Conservation (phyloP, 2,888 invertebrate species). For the Melieria omissa region DNA sequence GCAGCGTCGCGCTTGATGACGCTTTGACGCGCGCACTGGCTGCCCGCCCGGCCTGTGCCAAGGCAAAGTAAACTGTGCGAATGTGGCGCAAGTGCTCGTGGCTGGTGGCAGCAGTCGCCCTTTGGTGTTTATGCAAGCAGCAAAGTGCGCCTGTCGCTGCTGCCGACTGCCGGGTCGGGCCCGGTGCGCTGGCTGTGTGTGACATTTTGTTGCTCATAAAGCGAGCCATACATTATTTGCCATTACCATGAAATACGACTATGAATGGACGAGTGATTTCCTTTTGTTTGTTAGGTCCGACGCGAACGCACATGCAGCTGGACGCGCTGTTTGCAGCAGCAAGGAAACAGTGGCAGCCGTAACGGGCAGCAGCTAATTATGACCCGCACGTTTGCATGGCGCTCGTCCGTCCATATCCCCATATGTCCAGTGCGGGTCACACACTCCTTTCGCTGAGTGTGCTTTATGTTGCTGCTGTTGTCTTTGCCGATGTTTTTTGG, state of each 20-base stretch:
- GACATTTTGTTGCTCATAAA: slow-evolving; percentile 33
- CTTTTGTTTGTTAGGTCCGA: slow-evolving; percentile 19
- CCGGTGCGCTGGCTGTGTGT: not conserved
- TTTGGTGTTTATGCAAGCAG: no score
- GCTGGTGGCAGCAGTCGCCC: no score
- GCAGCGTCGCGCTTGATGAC: no score
- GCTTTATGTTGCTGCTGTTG: slow-evolving; percentile 14
- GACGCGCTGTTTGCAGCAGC: not conserved
- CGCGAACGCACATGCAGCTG: slow-evolving; percentile 8
- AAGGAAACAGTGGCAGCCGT: slow-evolving; percentile 25
- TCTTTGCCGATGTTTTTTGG: not conserved
- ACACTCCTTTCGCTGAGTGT: slow-evolving; percentile 7
- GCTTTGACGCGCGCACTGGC: no score
- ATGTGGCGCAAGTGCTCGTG: no score
- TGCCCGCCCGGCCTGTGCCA: no score
- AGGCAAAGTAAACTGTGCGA: no score
- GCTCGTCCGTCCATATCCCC: not conserved
- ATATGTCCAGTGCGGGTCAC: not conserved
- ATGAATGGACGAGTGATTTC: slow-evolving; percentile 1
- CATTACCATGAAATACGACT: slow-evolving; percentile 10
- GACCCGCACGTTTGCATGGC: slow-evolving; percentile 62
- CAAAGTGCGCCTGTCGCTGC: no score
- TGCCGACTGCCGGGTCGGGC: no score
- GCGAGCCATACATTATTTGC: slow-evolving; percentile 31
- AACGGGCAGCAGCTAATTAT: slow-evolving; percentile 62